Percentiles rank a stretch among this genome's conserved stretches.
Evolutionary conservation across 1,140 invertebrate genomes (phyloP).

Genomic region (Tetramorium parvispinum): DNA sequence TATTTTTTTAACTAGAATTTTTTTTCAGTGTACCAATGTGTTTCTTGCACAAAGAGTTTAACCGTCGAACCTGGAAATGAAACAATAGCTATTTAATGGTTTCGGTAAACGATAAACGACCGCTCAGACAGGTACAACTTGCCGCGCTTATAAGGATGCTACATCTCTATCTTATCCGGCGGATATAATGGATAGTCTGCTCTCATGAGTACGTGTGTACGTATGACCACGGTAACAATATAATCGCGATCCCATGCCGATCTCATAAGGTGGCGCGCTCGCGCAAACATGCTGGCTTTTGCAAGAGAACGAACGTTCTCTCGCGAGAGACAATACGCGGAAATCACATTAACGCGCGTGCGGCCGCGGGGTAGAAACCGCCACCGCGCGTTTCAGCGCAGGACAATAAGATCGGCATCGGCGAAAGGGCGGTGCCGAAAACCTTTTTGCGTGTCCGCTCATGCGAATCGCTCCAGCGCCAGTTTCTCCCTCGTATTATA

Average conservation of each 20-base stretch:
- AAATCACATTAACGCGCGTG: conserved; percentile 71
- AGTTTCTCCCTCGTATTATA: conserved; percentile 23
- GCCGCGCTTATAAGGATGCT: conserved; percentile 75
- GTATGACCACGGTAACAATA: conserved; percentile 73
- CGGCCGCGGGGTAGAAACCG: conserved; percentile 74
- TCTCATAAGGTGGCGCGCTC: conserved; percentile 58
- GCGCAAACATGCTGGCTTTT: conserved; percentile 43
- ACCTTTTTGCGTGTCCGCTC: conserved; percentile 39
- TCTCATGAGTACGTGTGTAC: background rate
- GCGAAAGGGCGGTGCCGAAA: conserved; percentile 64
- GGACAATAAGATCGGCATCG: conserved; percentile 64
- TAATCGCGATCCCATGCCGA: conserved; percentile 75
- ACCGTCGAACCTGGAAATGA: background rate
- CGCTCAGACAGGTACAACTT: conserved; percentile 69
- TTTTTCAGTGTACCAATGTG: no score
- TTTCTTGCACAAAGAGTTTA: background rate
- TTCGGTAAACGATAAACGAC: conserved; percentile 72
- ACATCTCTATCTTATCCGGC: conserved; percentile 79
- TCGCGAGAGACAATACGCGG: conserved; percentile 76
- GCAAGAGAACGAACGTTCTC: conserved; percentile 65
- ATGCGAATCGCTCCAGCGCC: background rate
- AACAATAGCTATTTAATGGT: conserved; percentile 37
- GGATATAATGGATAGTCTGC: conserved; percentile 74
- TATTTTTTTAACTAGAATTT: no score
- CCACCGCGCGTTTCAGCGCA: conserved; percentile 55